Percentiles rank a stretch among this genome's conserved stretches.
Evolutionary conservation across 2,888 invertebrate species (phyloP).

Genomic region (Caprella mutica): DNA sequence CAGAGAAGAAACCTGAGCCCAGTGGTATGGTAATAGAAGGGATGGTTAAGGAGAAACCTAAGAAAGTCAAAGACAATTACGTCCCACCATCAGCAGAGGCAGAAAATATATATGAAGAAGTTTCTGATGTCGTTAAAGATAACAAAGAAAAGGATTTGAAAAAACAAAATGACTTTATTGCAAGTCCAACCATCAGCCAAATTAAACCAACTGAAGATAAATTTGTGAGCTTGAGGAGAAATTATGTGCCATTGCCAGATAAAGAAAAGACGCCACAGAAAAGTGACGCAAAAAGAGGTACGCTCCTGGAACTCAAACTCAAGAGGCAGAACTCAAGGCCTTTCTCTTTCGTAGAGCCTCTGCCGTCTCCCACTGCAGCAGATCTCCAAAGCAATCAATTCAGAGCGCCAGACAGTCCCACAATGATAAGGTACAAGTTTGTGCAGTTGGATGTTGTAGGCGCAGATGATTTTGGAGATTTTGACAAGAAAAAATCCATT

Average conservation of each 20-base stretch:
- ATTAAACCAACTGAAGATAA: background rate
- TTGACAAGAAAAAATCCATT: background rate
- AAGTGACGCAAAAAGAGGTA: background rate
- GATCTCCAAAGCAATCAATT: too few relatives aligned
- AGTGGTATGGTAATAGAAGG: background rate
- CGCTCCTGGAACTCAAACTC: constrained; percentile 3
- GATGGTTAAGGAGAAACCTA: background rate
- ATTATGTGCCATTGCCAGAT: background rate
- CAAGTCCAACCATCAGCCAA: background rate
- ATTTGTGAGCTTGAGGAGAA: background rate
- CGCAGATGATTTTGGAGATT: too few relatives aligned
- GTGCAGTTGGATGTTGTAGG: too few relatives aligned
- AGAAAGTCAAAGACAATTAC: background rate
- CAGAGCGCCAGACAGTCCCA: constrained; percentile 5
- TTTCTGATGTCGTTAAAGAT: background rate
- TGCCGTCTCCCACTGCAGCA: background rate
- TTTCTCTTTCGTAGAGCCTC: background rate
- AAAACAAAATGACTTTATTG: background rate
- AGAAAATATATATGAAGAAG: constrained; percentile 1
- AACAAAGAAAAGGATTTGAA: background rate
- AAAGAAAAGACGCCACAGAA: too few relatives aligned
- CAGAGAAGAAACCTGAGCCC: background rate
- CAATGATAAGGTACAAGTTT: background rate
- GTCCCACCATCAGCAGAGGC: background rate
- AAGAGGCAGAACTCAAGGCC: constrained; percentile 1